A percentile compares a stretch with the other conserved stretches of the same genome.
Conservation (phyloP, 2,888 invertebrate genomes). For the Aproaerema taeniolella region DNA sequence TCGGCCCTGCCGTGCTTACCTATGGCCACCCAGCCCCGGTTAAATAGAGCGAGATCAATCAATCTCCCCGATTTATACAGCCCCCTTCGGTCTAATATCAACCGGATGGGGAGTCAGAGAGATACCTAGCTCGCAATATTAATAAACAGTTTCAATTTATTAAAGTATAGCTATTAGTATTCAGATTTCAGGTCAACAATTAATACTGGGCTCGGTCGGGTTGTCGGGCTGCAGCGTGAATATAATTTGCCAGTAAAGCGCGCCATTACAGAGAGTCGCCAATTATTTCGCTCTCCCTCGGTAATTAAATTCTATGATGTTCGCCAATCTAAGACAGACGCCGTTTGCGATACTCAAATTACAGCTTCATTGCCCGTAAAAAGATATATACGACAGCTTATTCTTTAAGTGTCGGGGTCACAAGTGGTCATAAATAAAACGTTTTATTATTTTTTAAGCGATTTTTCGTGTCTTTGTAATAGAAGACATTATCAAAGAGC, state of each 20-base stretch:
- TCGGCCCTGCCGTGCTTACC: conserved; percentile 3
- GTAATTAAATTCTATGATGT: conserved; percentile 73
- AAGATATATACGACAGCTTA: conserved; percentile 42
- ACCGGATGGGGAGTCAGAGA: no score
- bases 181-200: conserved; percentile 52
- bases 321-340: conserved; percentile 68
- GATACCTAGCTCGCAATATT: not conserved
- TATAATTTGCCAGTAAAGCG: conserved; percentile 69
- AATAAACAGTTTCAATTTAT: conserved; percentile 26
- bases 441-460: not conserved
- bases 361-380: conserved; percentile 65
- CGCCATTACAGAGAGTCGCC: conserved; percentile 64
- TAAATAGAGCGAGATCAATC: conserved; percentile 25
- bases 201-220: conserved; percentile 56
- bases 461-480: no score
- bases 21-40: conserved; percentile 7
- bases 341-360: conserved; percentile 68
- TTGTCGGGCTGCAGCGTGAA: conserved; percentile 51
- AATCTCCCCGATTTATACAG: conserved; percentile 17
- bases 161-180: conserved; percentile 39
- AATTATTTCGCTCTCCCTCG: conserved; percentile 65
- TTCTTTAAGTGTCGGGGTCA: conserved; percentile 31
- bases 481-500: no score
- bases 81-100: no score
- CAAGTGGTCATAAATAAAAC: conserved; percentile 21